Percentiles rank a stretch among this genome's conserved stretches.
Evolutionary conservation across 2,797 vertebrate genomes (phyloP).

Genomic region (Danio choprae): DNA sequence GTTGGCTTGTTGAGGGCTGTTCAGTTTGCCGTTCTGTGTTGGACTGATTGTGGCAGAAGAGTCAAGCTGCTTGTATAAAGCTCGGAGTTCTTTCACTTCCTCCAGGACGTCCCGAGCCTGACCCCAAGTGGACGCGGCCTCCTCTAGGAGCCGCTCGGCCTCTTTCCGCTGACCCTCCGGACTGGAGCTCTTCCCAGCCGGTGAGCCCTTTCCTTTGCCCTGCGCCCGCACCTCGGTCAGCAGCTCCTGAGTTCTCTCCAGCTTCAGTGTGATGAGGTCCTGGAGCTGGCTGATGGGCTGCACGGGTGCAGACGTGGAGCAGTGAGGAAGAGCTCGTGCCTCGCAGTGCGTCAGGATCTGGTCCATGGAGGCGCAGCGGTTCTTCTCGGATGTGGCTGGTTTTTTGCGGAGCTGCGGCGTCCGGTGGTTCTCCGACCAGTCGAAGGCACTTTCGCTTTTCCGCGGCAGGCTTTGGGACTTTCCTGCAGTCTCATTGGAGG

Average conservation of each 20-base stretch:
- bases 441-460: slow-evolving; percentile 68
- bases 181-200: slow-evolving; percentile 67
- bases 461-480: slow-evolving; percentile 79
- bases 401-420: slow-evolving; percentile 78
- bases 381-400: slow-evolving; percentile 74
- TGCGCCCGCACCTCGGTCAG: slow-evolving; percentile 80
- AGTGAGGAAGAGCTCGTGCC: slow-evolving; percentile 45
- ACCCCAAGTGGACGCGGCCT: slow-evolving; percentile 86
- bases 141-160: slow-evolving; percentile 85
- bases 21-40: slow-evolving; percentile 73
- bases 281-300: slow-evolving; percentile 81
- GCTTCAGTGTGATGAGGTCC: slow-evolving; percentile 88
- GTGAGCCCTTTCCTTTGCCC: slow-evolving; percentile 70
- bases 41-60: slow-evolving; percentile 59
- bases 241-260: slow-evolving; percentile 90
- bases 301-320: slow-evolving; percentile 37
- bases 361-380: slow-evolving; percentile 91
- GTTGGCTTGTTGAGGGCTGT: slow-evolving; percentile 72
- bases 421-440: slow-evolving; percentile 67
- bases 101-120: slow-evolving; percentile 88
- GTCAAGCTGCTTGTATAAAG: slow-evolving; percentile 84
- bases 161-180: slow-evolving; percentile 76
- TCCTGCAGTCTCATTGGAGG: slow-evolving; percentile 63
- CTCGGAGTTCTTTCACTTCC: slow-evolving; percentile 88
- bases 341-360: slow-evolving; percentile 85